A percentile compares a stretch with the other conserved stretches of the same genome.
Evolutionary conservation across 1,140 invertebrate genomes (phyloP).

Genomic region (Dendrolimus punctatus): DNA sequence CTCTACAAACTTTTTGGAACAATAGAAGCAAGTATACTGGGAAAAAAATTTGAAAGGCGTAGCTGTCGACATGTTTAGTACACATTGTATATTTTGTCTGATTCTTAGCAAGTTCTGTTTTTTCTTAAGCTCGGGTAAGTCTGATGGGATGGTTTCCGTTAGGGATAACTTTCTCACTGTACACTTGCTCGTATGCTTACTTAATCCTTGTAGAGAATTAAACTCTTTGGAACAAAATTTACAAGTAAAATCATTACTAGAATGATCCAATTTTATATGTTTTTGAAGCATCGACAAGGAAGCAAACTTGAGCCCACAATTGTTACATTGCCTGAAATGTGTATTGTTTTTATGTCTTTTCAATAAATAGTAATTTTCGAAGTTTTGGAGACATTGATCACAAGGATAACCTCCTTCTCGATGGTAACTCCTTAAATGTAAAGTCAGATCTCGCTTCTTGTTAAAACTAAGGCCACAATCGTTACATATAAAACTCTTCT

Average conservation of each 20-base stretch:
- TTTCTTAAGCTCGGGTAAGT: conserved; percentile 27
- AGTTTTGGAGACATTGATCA: conserved; percentile 32
- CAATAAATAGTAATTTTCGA: conserved; percentile 22
- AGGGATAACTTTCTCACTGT: conserved; percentile 27
- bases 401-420: conserved; percentile 38
- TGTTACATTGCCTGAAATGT: conserved; percentile 41
- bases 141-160: conserved; percentile 10
- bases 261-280: conserved; percentile 40
- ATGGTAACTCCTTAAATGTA: conserved; percentile 42
- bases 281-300: conserved; percentile 32
- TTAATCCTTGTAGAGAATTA: conserved; percentile 36
- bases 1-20: conserved; percentile 45
- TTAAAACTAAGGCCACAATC: conserved; percentile 45
- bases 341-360: conserved; percentile 35
- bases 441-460: conserved; percentile 37
- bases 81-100: conserved; percentile 44
- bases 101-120: conserved; percentile 41
- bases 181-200: conserved; percentile 34
- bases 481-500: conserved; percentile 43
- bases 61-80: conserved; percentile 56
- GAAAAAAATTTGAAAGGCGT: conserved; percentile 53
- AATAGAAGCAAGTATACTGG: conserved; percentile 54
- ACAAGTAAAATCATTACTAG: conserved; percentile 30
- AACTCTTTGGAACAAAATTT: conserved; percentile 38
- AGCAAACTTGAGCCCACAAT: conserved; percentile 25